Evolutionary conservation across 2,888 invertebrate genomes (phyloP).

Genomic region (Pilophorus perplexus): DNA sequence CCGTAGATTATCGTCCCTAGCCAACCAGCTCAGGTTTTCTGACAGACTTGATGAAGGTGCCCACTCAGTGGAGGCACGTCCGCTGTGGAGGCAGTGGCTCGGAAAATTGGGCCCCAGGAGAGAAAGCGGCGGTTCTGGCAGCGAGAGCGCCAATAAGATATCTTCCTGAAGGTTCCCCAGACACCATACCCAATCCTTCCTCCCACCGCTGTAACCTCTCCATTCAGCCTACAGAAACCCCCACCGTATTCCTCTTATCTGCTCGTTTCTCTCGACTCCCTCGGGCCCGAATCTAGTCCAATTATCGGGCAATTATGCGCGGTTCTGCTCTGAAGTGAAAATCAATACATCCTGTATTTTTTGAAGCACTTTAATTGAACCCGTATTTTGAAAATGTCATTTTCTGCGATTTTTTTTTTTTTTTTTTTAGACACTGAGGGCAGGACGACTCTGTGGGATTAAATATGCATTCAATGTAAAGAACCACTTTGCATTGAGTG

Average conservation of each 20-base stretch:
- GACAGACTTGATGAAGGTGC: constrained; percentile 19
- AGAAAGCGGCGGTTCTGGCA: constrained; percentile 23
- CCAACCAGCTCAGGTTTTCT: not conserved
- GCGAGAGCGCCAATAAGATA: constrained; percentile 29
- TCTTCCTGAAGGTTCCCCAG: constrained; percentile 15
- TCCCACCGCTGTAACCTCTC: not conserved
- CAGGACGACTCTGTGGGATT: too few relatives aligned
- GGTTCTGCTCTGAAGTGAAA: too few relatives aligned
- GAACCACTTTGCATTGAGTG: too few relatives aligned
- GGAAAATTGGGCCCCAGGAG: constrained; percentile 32
- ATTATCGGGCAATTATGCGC: constrained; percentile 6
- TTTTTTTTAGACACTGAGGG: too few relatives aligned
- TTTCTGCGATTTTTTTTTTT: too few relatives aligned
- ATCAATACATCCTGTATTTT: too few relatives aligned
- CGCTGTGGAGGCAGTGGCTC: constrained; percentile 17
- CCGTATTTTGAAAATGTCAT: too few relatives aligned
- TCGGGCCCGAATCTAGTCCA: not conserved
- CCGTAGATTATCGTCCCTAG: too few relatives aligned
- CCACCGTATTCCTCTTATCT: not conserved
- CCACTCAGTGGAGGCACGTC: not conserved
- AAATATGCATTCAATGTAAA: too few relatives aligned
- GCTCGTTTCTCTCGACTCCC: not conserved
- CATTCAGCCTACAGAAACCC: not conserved
- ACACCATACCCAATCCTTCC: not conserved
- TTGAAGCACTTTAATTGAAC: too few relatives aligned